Evolutionary conservation across 2,888 invertebrate genomes (phyloP).

Genomic region (Agrotis exclamationis): DNA sequence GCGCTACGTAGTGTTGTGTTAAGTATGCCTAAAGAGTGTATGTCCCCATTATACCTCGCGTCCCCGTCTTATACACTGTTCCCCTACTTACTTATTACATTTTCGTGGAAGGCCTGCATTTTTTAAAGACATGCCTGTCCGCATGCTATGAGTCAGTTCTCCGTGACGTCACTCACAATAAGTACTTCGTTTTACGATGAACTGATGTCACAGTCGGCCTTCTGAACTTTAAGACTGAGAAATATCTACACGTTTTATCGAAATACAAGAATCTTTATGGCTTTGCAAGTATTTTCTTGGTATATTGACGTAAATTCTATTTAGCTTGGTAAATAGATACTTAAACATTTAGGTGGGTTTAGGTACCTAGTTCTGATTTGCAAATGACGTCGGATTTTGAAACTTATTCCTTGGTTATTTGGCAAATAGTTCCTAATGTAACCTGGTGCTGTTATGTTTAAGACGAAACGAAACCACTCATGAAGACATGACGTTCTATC

Average conservation of each 20-base stretch:
- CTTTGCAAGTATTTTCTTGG: slow-evolving; percentile 1
- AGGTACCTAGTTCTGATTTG: background rate
- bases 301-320: slow-evolving; percentile 3
- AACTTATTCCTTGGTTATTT: background rate
- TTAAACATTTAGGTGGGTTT: too few relatives aligned
- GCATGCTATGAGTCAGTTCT: slow-evolving; percentile 28
- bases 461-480: too few relatives aligned
- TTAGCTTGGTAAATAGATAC: background rate
- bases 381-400: background rate
- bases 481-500: too few relatives aligned
- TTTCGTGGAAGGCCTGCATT: slow-evolving; percentile 20
- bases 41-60: too few relatives aligned
- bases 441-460: too few relatives aligned
- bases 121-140: slow-evolving; percentile 7
- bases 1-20: too few relatives aligned
- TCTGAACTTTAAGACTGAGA: slow-evolving; percentile 12
- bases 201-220: slow-evolving; percentile 20
- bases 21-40: too few relatives aligned
- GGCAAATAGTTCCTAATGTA: background rate
- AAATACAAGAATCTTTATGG: slow-evolving; percentile 28
- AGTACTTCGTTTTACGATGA: slow-evolving; percentile 27
- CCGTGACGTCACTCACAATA: slow-evolving; percentile 36
- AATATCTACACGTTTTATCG: slow-evolving; percentile 37
- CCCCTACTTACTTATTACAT: background rate
- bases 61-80: too few relatives aligned